phyloP scores from a whole-genome alignment of 2,113 vertebrate species.

The Myotis lucifugus region DNA sequence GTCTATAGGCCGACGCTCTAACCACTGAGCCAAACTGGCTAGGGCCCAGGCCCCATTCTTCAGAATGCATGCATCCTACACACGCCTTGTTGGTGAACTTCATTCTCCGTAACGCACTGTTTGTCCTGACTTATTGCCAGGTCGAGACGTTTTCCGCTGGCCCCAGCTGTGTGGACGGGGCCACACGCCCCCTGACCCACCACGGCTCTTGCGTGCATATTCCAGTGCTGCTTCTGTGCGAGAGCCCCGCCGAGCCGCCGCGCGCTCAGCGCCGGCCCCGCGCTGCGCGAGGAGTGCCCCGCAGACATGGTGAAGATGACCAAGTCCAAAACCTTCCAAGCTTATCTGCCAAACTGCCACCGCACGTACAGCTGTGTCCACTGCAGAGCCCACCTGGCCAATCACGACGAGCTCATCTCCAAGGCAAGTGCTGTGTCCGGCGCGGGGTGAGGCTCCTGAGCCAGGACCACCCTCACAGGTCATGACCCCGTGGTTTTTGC shows the following conservation, averaged over 20 bases:
- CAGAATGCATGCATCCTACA: rapidly evolving
- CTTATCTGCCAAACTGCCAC: slow-evolving; percentile 96
- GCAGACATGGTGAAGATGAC: slow-evolving; percentile 99
- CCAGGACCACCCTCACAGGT: neutral
- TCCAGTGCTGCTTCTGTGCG: slow-evolving; percentile 97
- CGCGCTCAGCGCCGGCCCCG: slow-evolving; percentile 92
- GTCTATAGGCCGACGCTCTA: too few species aligned
- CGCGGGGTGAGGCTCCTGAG: neutral
- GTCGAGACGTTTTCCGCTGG: slow-evolving; percentile 89
- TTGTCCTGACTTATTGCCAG: slow-evolving; percentile 82
- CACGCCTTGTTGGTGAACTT: rapidly evolving
- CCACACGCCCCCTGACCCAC: slow-evolving; percentile 95
- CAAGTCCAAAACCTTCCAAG: slow-evolving; percentile 99
- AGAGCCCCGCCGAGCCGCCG: slow-evolving; percentile 93
- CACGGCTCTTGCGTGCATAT: slow-evolving; percentile 96
- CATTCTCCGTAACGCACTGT: neutral
- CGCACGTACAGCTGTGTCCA: slow-evolving; percentile 99
- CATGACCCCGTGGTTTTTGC: neutral
- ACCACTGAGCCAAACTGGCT: too few species aligned
- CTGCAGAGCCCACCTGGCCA: slow-evolving; percentile 98
- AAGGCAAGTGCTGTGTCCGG: slow-evolving; percentile 85
- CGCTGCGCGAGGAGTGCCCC: slow-evolving; percentile 89
- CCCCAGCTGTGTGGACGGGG: slow-evolving; percentile 93
- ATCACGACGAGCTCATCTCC: slow-evolving; percentile 98
- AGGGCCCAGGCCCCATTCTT: neutral